Evolutionary conservation across 2,888 invertebrate species (phyloP), one percentile per base, ranked within the genome.

Genomic region (Ferrisia virgata): DNA sequence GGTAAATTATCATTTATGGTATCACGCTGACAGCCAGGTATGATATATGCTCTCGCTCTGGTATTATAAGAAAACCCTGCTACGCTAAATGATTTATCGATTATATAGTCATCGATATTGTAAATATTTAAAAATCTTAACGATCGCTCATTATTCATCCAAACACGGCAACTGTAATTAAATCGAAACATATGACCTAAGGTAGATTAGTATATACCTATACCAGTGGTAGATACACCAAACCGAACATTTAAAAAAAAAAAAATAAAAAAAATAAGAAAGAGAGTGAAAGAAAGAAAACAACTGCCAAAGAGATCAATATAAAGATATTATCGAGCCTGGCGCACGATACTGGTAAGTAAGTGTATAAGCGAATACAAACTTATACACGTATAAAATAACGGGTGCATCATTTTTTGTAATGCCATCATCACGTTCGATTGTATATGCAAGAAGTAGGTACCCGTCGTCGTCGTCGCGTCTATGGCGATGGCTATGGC

Each of bases 401-500:
- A 81, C 81, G 81, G 81, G 53, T 58, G 81, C 81, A 81, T 81
- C 47, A 53, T 81, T 53, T 64, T 82, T 82, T 82, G 31, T 69
- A 36, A 82, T 82, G 36, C 82, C 64, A 69, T 82, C 64, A 43
- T 82, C 82, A 82, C 82, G 82, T 82, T 69, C 69, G 36, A 69
- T 69, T 82, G 82, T 82, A 82, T 82, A 36, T 82, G 39, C 82
- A 69, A 58, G 72, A 25, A 82, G 82, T 58, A 82, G 64, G 33
- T 31, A 82, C 58, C 22, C 69, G 72, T 72, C 69, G 39, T 40
- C 82, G 82, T 22, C 82, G 82, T 82, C 82, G 82, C 82, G 82
- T 82, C 82, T 82, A 69, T 82, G 82, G 82, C 82, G 39, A 82
- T 82, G 82, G 64, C 82, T 82, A 40, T 82, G 82, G 82, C 82